Conservation (phyloP, 2,113 vertebrate genomes). For the Odontophorus gujanensis region DNA sequence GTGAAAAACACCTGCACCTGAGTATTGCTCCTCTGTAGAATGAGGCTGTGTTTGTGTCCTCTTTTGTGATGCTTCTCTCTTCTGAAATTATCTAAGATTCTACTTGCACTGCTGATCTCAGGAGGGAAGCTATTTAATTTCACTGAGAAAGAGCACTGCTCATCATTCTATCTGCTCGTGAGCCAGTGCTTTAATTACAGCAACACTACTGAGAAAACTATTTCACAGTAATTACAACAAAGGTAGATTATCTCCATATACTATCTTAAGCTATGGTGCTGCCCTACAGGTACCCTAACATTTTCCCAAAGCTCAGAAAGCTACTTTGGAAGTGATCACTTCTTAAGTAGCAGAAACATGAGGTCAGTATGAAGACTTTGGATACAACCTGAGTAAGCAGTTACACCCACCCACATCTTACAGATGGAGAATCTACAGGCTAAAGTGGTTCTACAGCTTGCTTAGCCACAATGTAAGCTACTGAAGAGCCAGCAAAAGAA, state of each 20-base stretch:
- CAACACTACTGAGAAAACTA: not conserved
- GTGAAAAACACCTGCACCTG: accelerated
- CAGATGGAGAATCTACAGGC: not conserved
- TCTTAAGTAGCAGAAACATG: not conserved
- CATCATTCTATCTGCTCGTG: not conserved
- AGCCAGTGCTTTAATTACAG: not conserved
- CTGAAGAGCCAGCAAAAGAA: accelerated
- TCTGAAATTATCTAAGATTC: not conserved
- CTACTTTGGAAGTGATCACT: accelerated
- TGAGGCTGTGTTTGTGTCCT: not conserved
- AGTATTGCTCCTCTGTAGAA: no score
- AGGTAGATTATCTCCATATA: accelerated
- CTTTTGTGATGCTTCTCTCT: not conserved
- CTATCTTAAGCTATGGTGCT: not conserved
- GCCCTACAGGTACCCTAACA: no score
- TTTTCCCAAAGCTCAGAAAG: not conserved
- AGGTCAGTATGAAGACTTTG: accelerated
- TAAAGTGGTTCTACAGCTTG: not conserved
- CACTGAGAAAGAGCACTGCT: accelerated
- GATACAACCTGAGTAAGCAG: not conserved
- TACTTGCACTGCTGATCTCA: not conserved
- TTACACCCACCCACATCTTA: accelerated
- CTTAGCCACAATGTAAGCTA: not conserved
- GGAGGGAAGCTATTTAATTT: not conserved
- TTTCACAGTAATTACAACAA: accelerated